Evolutionary conservation across 2,113 vertebrate genomes (phyloP).

Genomic region (Boleophthalmus pectinirostris): DNA sequence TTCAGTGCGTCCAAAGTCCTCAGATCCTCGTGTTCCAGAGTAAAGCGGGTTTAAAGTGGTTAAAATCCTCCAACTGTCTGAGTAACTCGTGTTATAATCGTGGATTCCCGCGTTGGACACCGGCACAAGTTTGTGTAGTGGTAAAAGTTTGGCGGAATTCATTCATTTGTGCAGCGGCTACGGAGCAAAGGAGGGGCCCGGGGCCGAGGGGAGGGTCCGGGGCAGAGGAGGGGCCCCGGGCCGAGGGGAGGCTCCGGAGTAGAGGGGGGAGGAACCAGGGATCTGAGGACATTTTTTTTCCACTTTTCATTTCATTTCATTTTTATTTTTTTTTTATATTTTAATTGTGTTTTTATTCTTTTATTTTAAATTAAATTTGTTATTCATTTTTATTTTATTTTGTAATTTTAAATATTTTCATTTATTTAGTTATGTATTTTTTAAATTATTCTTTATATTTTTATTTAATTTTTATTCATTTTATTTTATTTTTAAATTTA

Average conservation of each 20-base stretch:
- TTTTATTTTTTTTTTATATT: too few relatives aligned
- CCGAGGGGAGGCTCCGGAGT: not conserved
- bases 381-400: too few relatives aligned
- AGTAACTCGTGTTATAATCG: not conserved
- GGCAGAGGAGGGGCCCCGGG: not conserved
- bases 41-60: not conserved
- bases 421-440: too few relatives aligned
- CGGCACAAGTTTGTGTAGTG: not conserved
- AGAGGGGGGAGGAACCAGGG: too few relatives aligned
- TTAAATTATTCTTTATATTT: too few relatives aligned
- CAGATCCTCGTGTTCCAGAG: not conserved
- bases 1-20: not conserved
- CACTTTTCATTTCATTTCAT: too few relatives aligned
- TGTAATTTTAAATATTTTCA: too few relatives aligned
- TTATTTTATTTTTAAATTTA: too few relatives aligned
- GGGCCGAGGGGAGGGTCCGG: not conserved
- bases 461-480: too few relatives aligned
- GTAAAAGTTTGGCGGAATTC: conserved; percentile 3
- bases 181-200: not conserved
- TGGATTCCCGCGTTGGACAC: not conserved
- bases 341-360: too few relatives aligned
- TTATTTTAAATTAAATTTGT: too few relatives aligned
- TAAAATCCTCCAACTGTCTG: not conserved
- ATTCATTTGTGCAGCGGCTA: not conserved
- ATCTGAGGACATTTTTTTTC: too few relatives aligned